Base-by-base conservation (phyloP, 2,888 invertebrate genomes). In the Megamerina dolium region DNA sequence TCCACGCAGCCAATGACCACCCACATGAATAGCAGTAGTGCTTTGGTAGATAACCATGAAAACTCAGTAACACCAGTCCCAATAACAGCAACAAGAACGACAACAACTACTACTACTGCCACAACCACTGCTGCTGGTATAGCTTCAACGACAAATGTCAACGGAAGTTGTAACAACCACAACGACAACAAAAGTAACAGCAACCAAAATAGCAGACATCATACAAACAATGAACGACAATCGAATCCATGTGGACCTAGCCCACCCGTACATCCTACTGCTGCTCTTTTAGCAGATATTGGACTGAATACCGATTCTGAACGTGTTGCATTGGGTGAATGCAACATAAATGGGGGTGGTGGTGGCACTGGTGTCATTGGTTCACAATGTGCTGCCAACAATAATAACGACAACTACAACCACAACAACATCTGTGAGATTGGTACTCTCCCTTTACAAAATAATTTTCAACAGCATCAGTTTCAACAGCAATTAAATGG, bases 131-230 rank as follows among this genome's bases (percentile, higher is more conserved):
- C 46, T 41, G 27, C 41, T 37, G 30, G 21, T 36, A 20, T 50
- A 49, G 33, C 45, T 29, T 35, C 41, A 42, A 33, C 50, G 14
- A 48, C 60, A 58, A 63, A 61, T 65, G 64, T 63, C 61, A 63
- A 60, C 61, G 64, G 63, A 64, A 64, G 59, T 62, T 62, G 60
- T 59, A 58, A 48, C 56, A 60, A 57, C 62, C 60, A 56, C 60
- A 62, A 41, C 36, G 37, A 37, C 32, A 47, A 37, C 26, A 38
- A 44, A 32, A 48, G 38, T 30, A 44, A 13, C 34, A 35, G 19
- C 35, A 38, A 18, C 32, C 23, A 26, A 10, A 37, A 27, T 17
- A 20, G 27, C 29, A 41, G 21, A 37, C 41, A 41, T 21, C 33
- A 32, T 32, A 41, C 23, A 39, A 48, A 34, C 31, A 52, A 45